These are phyloP conservation scores for Choristoneura rosaceana DNA, from an alignment of 2,888 invertebrate species.

Conservation along the genomic window DNA sequence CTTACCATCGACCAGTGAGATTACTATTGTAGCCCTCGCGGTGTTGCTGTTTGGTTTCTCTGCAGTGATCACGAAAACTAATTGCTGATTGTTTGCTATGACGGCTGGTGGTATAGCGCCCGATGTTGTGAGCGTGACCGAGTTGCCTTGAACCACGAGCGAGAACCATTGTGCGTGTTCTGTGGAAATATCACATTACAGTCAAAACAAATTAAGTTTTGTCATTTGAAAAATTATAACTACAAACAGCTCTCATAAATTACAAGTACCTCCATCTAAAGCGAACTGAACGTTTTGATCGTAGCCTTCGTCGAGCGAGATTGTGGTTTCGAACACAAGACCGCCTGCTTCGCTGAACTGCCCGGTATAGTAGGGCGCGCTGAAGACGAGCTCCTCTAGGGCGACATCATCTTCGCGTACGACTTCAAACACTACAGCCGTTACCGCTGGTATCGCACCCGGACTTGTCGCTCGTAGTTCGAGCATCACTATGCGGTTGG, in stretches of 20 bases:
- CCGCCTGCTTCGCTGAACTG: constrained; percentile 26
- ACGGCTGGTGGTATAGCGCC: constrained; percentile 50
- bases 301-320: constrained; percentile 18
- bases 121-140: constrained; percentile 41
- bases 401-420: not conserved
- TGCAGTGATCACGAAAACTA: constrained; percentile 51
- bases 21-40: constrained; percentile 49
- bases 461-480: constrained; percentile 36
- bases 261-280: constrained; percentile 11
- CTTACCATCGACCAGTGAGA: constrained; percentile 45
- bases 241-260: not conserved
- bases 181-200: constrained; percentile 32
- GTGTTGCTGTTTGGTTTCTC: constrained; percentile 45
- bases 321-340: constrained; percentile 17
- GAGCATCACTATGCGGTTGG: constrained; percentile 19
- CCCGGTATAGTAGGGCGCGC: constrained; percentile 32
- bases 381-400: constrained; percentile 17
- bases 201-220: no score
- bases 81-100: constrained; percentile 49
- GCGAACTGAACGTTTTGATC: constrained; percentile 24
- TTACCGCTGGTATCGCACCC: constrained; percentile 22
- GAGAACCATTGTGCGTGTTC: constrained; percentile 50
- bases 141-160: constrained; percentile 44
- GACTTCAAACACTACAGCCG: constrained; percentile 33
- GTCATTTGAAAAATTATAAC: no score